Evolutionary conservation across 2,113 vertebrate genomes (phyloP), one percentile per base, ranked within the genome.

Genomic region (Myodes glareolus): DNA sequence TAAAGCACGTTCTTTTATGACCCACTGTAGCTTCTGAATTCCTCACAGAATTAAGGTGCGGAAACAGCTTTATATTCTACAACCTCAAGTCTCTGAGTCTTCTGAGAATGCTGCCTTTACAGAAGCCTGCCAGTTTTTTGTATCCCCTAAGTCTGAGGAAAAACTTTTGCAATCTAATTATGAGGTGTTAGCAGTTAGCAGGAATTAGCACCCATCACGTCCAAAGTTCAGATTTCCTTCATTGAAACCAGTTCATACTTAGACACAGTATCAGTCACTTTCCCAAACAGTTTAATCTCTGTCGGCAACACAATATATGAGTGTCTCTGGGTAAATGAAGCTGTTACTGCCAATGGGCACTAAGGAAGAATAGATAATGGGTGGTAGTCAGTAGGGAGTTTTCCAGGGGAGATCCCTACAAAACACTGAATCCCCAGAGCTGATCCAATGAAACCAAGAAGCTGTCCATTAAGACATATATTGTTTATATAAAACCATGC

Each of bases 191-290:
- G 68, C 58, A 96, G 23, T 96, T 78, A 90, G 12, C 88, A 95
- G 80, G n/a, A 70, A 76, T 97, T 96, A 96, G 50, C 76, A 77
- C 70, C 45, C 19, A 6, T 93, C 12, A 42, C 75, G 55, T 90
- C 47, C 80, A 94, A 97, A 85, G 50, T 92, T 97, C 92, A 95
- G 33, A 29, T 96, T 96, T 90, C 88, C 52, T 94, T 90, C 21
- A 70, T n/a, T 92, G 85, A 90, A 76, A 81, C 50, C 47, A 88
- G 77, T 61, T 88, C 58, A 52, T 45, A 85, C 17, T 27, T 1
- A 19, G 19, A 63, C 31, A 17, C 12, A 68, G 14, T 88, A 75
- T 90, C 55, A 70, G 63, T 13, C 16, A 4, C 87, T 96, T 88
- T 21, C 70, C 63, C 73, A 75, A 95, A 76, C 10, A 52, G 9